Conservation (phyloP, 2,888 invertebrate genomes). For the Rhabditophanes sp. region DNA sequence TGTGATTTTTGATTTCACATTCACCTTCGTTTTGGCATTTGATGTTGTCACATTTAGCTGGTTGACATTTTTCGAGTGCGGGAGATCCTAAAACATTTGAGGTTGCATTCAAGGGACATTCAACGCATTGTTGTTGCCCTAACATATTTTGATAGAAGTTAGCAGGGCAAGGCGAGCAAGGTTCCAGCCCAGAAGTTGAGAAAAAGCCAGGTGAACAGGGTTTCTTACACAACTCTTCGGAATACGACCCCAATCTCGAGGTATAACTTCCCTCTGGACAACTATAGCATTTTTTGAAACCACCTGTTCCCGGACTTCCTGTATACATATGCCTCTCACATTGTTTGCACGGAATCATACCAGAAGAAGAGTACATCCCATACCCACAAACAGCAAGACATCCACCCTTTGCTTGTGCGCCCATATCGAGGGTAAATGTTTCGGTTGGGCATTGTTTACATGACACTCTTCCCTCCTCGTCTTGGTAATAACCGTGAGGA, state of each 20-base stretch:
- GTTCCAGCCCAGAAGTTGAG: constrained; percentile 77
- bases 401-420: constrained; percentile 51
- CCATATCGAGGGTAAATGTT: constrained; percentile 65
- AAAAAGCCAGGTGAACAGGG: constrained; percentile 78
- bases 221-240: constrained; percentile 49
- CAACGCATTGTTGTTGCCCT: constrained; percentile 61
- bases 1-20: constrained; percentile 30
- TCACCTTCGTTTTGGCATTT: constrained; percentile 35
- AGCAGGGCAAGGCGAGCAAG: constrained; percentile 75
- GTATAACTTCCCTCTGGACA: constrained; percentile 53
- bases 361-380: constrained; percentile 84
- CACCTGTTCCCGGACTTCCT: constrained; percentile 34
- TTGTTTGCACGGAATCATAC: constrained; percentile 78
- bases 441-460: constrained; percentile 83
- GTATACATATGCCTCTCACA: constrained; percentile 75
- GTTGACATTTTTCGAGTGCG: constrained; percentile 66
- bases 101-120: constrained; percentile 76
- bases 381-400: constrained; percentile 67
- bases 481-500: constrained; percentile 68
- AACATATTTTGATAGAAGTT: constrained; percentile 75
- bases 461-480: constrained; percentile 55
- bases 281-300: constrained; percentile 56
- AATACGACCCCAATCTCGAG: constrained; percentile 44
- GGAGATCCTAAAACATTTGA: constrained; percentile 65
- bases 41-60: constrained; percentile 56